Conservation (phyloP, 2,797 vertebrate species). For the Cryptoprocta ferox region DNA sequence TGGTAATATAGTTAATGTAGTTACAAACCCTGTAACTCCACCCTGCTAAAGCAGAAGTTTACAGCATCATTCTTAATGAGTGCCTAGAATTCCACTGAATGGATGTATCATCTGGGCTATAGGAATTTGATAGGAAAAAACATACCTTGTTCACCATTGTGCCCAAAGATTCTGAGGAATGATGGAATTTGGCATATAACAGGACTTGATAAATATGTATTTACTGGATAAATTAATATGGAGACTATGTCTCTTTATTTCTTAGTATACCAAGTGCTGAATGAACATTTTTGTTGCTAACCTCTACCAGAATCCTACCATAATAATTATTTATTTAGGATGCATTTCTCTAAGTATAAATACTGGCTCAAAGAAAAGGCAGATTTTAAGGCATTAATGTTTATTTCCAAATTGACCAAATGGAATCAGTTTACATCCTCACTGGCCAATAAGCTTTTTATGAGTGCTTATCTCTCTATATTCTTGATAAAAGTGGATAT, state of each 20-base stretch:
- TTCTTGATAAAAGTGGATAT: background rate
- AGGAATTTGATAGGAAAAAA: background rate
- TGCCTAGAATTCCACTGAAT: background rate
- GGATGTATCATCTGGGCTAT: background rate
- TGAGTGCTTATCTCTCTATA: background rate
- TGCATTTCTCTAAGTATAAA: background rate
- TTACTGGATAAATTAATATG: background rate
- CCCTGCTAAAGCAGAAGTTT: background rate
- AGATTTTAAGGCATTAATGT: constrained; percentile 31
- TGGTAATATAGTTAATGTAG: background rate
- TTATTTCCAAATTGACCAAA: constrained; percentile 23
- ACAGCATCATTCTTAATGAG: background rate
- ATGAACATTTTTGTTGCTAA: background rate
- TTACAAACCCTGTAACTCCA: background rate
- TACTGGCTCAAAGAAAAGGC: constrained; percentile 20
- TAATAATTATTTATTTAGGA: constrained; percentile 26
- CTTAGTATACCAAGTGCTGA: background rate
- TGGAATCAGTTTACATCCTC: background rate
- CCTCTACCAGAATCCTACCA: background rate
- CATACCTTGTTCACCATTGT: background rate
- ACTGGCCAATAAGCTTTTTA: background rate
- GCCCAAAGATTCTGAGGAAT: background rate
- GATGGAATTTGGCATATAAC: background rate
- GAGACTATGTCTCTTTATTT: background rate
- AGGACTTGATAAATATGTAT: background rate